These are phyloP conservation scores for Piscicola geometra DNA, from an alignment of 2,888 invertebrate genomes.

Conservation along the genomic window DNA sequence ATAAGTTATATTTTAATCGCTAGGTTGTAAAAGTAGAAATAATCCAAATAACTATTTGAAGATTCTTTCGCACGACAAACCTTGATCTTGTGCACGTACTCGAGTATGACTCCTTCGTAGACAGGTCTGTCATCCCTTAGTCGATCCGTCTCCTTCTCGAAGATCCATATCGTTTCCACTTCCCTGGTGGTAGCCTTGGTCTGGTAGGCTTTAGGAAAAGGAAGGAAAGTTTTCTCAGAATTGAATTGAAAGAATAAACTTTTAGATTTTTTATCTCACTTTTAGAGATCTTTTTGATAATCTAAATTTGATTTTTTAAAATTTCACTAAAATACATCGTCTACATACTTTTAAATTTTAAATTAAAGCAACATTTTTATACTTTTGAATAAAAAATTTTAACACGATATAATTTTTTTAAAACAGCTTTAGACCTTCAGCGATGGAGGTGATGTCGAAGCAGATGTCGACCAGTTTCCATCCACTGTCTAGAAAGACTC, in stretches of 20 bases:
- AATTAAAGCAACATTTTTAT: no score
- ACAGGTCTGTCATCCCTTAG: constrained; percentile 47
- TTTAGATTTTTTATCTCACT: no score
- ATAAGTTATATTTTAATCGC: no score
- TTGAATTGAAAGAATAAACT: no score
- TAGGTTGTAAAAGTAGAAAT: not conserved
- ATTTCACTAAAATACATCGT: no score
- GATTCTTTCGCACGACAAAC: constrained; percentile 17
- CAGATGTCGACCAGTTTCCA: constrained; percentile 52
- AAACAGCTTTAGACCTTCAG: constrained; percentile 38
- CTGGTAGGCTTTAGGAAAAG: constrained; percentile 38
- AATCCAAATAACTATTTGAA: not conserved
- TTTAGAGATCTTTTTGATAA: no score
- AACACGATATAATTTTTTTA: not conserved
- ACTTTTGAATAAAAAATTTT: not conserved
- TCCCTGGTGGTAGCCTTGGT: constrained; percentile 36
- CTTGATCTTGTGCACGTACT: constrained; percentile 46
- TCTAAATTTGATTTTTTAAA: no score
- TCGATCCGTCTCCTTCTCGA: constrained; percentile 49
- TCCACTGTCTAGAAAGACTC: constrained; percentile 47
- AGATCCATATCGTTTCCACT: constrained; percentile 49
- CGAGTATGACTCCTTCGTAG: constrained; percentile 50
- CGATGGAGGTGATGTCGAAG: constrained; percentile 45
- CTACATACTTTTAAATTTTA: no score
- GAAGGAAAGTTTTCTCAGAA: no score